Conservation (phyloP, 2,888 invertebrate genomes). For the Nephrotoma appendiculata region DNA sequence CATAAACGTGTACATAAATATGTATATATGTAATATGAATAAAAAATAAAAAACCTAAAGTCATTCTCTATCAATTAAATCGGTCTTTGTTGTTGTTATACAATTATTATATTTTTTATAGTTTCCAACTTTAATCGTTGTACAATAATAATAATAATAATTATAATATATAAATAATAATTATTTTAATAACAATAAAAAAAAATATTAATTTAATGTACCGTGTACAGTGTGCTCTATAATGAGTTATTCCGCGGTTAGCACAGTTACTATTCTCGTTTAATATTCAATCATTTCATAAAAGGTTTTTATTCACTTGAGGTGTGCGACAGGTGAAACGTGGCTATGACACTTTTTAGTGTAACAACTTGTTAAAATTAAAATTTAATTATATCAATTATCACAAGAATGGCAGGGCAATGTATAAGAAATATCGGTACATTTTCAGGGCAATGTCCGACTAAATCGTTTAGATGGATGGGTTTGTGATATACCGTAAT, state of each 20-base stretch:
- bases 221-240: background rate
- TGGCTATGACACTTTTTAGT: background rate
- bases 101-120: background rate
- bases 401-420: background rate
- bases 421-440: background rate
- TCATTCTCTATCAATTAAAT: background rate
- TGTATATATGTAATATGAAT: background rate
- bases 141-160: background rate
- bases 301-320: background rate
- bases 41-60: background rate
- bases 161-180: background rate
- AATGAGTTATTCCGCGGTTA: background rate
- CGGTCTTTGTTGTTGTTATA: background rate
- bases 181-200: background rate
- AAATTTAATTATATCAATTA: background rate
- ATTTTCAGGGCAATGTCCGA: background rate
- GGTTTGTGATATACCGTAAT: background rate
- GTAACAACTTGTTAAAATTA: background rate
- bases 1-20: background rate
- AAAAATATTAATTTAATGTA: background rate
- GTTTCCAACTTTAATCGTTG: background rate
- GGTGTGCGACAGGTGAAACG: background rate
- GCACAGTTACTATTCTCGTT: background rate
- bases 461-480: background rate
- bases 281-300: background rate